Conservation (phyloP, 64 coral and sea anemone species). For the Montipora cactus region DNA sequence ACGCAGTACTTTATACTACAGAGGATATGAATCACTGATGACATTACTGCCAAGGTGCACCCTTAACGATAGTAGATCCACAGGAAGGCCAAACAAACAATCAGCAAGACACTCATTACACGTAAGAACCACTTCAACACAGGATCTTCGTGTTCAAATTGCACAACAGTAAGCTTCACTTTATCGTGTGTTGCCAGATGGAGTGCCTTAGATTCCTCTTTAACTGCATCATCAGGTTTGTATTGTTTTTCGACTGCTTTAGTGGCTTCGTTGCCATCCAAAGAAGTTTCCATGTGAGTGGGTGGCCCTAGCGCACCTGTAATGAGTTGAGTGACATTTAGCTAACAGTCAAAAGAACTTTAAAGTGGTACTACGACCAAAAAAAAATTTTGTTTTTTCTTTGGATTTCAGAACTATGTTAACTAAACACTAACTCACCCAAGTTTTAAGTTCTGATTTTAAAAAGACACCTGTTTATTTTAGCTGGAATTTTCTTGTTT, state of each 20-base stretch:
- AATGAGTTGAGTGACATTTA: not conserved
- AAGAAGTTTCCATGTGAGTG: slow-evolving; percentile 4
- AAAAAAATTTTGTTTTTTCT: too few relatives aligned
- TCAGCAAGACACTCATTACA: slow-evolving; percentile 28
- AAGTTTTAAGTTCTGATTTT: too few relatives aligned
- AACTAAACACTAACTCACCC: too few relatives aligned
- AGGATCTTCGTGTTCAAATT: slow-evolving; percentile 54
- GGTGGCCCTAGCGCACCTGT: not conserved
- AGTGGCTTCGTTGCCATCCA: not conserved
- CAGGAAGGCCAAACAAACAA: slow-evolving; percentile 68
- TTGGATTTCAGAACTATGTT: too few relatives aligned
- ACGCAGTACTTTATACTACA: not conserved
- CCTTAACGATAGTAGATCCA: slow-evolving; percentile 82
- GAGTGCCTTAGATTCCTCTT: not conserved
- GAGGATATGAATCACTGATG: not conserved
- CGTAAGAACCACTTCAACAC: slow-evolving; percentile 76
- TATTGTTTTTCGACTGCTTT: slow-evolving; percentile 6
- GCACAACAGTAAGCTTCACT: slow-evolving; percentile 60
- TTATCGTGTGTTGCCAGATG: not conserved
- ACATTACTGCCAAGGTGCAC: not conserved
- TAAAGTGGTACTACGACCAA: too few relatives aligned
- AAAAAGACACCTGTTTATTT: too few relatives aligned
- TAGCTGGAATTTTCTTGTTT: too few relatives aligned
- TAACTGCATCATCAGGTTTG: not conserved
- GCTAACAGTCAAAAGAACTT: too few relatives aligned